phyloP scores from a whole-genome alignment of 2,797 vertebrate species.

The Manis javanica region DNA sequence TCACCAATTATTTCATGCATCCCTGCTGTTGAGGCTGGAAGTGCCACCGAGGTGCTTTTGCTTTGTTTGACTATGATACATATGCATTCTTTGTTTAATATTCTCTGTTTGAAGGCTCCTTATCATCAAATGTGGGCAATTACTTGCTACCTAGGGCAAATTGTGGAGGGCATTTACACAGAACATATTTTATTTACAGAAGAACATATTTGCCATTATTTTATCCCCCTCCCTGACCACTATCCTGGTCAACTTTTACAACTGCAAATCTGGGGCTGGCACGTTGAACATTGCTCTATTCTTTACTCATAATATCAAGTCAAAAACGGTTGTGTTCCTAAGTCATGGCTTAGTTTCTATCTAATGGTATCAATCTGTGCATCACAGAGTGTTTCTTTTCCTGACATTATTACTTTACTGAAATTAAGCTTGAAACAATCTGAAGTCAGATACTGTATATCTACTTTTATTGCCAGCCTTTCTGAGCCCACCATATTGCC shows the following conservation, averaged over 20 bases:
- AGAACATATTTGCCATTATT: slow-evolving; percentile 61
- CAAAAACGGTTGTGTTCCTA: slow-evolving; percentile 81
- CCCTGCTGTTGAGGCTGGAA: background rate
- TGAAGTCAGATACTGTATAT: slow-evolving; percentile 90
- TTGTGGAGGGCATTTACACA: slow-evolving; percentile 57
- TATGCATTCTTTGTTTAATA: slow-evolving; percentile 44
- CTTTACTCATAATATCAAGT: slow-evolving; percentile 79
- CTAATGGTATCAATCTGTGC: slow-evolving; percentile 87
- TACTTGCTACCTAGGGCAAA: slow-evolving; percentile 50
- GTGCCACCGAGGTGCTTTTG: background rate
- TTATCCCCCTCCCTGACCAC: slow-evolving; percentile 78
- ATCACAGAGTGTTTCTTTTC: slow-evolving; percentile 86
- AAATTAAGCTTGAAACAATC: slow-evolving; percentile 91
- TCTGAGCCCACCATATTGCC: slow-evolving; percentile 87
- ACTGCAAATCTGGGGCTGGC: slow-evolving; percentile 80
- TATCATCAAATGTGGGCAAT: slow-evolving; percentile 21
- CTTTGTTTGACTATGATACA: slow-evolving; percentile 19
- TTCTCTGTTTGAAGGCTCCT: slow-evolving; percentile 42
- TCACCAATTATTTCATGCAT: slow-evolving; percentile 29
- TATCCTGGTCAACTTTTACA: slow-evolving; percentile 63
- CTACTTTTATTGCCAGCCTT: slow-evolving; percentile 89
- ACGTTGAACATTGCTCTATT: slow-evolving; percentile 78
- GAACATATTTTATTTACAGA: slow-evolving; percentile 74
- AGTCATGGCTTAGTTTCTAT: slow-evolving; percentile 75
- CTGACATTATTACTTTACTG: slow-evolving; percentile 90